Percentiles rank a stretch among this genome's conserved stretches.
Conservation (phyloP, 1,140 invertebrate genomes). For the Pectinophora gossypiella region DNA sequence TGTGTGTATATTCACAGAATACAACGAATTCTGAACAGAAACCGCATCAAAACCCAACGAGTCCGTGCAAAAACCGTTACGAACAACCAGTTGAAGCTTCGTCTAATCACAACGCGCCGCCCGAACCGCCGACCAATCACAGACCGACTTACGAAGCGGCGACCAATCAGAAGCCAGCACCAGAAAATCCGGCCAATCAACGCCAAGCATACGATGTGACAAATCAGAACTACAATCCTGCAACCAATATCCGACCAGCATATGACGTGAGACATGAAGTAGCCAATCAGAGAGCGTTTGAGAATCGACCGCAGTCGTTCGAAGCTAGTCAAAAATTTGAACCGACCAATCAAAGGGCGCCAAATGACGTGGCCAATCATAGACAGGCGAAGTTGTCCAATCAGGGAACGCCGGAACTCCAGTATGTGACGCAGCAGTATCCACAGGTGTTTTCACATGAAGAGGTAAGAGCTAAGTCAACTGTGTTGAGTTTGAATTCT, state of each 20-base stretch:
- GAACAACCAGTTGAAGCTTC: slow-evolving; percentile 15
- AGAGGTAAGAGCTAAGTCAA: slow-evolving; percentile 40
- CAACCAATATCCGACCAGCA: neutral
- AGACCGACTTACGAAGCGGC: slow-evolving; percentile 16
- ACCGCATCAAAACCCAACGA: slow-evolving; percentile 22
- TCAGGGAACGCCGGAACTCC: slow-evolving; percentile 24
- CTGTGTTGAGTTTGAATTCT: too few relatives aligned
- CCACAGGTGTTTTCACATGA: slow-evolving; percentile 33
- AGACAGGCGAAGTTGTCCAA: slow-evolving; percentile 15
- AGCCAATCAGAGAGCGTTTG: neutral
- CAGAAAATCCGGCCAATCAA: slow-evolving; percentile 5
- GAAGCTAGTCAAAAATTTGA: slow-evolving; percentile 3
- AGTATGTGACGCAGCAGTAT: slow-evolving; percentile 28
- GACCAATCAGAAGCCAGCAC: slow-evolving; percentile 12
- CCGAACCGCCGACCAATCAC: slow-evolving; percentile 18
- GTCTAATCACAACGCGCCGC: slow-evolving; percentile 12
- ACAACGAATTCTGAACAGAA: slow-evolving; percentile 26
- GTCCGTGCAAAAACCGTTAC: slow-evolving; percentile 24
- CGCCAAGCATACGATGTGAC: neutral
- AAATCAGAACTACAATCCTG: neutral
- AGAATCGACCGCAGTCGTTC: neutral
- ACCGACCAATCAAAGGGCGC: slow-evolving; percentile 24
- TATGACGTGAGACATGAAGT: neutral
- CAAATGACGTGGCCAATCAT: slow-evolving; percentile 21
- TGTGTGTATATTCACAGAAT: too few relatives aligned